Conservation (phyloP, 2,888 invertebrate genomes). For the Lithosia quadra region DNA sequence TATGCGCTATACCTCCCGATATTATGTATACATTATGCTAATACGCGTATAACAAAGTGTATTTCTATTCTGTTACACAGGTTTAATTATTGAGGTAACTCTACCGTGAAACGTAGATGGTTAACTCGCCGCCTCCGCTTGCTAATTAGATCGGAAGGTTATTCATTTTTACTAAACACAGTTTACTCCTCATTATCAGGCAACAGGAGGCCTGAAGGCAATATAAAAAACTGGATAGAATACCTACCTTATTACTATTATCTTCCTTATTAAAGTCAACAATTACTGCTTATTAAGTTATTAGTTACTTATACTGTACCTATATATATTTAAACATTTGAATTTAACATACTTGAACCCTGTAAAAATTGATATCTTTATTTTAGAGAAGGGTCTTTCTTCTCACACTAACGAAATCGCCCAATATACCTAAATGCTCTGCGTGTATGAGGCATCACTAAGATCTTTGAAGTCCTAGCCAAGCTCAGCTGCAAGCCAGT, state of each 20-base stretch:
- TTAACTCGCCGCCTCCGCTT: constrained; percentile 33
- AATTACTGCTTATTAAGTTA: background rate
- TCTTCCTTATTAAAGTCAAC: background rate
- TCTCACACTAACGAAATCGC: no score
- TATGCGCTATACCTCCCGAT: no score
- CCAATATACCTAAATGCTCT: no score
- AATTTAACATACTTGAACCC: no score
- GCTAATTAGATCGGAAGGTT: constrained; percentile 46
- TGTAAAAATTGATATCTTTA: no score
- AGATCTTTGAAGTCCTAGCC: no score
- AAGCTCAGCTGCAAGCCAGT: no score
- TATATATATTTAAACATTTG: no score
- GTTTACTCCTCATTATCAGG: constrained; percentile 30
- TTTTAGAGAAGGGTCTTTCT: no score
- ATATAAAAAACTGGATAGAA: background rate
- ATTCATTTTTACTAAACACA: constrained; percentile 33
- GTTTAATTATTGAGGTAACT: constrained; percentile 31
- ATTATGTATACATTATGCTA: no score
- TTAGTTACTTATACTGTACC: no score
- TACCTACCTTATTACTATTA: background rate
- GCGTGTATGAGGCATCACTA: no score
- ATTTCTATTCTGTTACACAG: constrained; percentile 8
- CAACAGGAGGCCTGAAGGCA: constrained; percentile 17
- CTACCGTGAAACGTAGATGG: constrained; percentile 32
- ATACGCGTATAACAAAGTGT: background rate